Base-by-base conservation (phyloP, 2,888 invertebrate species). In the Eulithis testata region DNA sequence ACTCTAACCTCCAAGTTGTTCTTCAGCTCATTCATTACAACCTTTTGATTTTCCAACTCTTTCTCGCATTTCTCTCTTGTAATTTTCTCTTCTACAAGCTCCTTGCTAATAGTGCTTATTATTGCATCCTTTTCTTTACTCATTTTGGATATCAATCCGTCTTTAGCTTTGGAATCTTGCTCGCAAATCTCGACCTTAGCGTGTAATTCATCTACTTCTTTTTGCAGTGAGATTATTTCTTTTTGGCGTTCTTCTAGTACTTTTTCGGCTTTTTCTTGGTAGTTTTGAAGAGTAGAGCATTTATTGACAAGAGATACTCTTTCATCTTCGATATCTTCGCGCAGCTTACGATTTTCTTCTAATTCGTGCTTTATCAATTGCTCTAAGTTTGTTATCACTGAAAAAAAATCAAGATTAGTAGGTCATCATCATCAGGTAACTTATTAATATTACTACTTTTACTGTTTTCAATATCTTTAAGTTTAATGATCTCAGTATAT, bases 331-430 rank as follows among this genome's bases (percentile, higher is more conserved):
- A 72, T 69, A 40, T 81, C 76, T 51, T 83, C 78, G 21, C 71
- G 70, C 4, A 79, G 70, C 51, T 79, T 73, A n/a, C 77, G 72
- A 14, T 82, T 79, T 60, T 80, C 73, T 53, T 82, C 74, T 36
- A 78, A 68, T 60, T 82, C 80, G 4, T 73, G 77, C 70, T 85
- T 76, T 8, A 86, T 73, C 14, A 73, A 72, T 47, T 82, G 73
- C 72, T 88, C 82, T 45, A 87, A 69, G 44, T 81, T 78, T 4
- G 64, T 63, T 59, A 88, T 81, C 1, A 80, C 89, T 90, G 76
- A 60, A 88, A 88, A 31, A 40, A 9, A 8, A 8, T 1, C 8
- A 40, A 11, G 40, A 40, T 40, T 40, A 40, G 21, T 21, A 21
- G 21, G n/a, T n/a, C n/a, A n/a, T n/a, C n/a, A n/a, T n/a, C n/a